Percentiles rank a stretch among this genome's conserved stretches.
These are phyloP conservation scores for Oikopleura albicans DNA, from an alignment of 23 tunicate genomes.

Conservation along the genomic window DNA sequence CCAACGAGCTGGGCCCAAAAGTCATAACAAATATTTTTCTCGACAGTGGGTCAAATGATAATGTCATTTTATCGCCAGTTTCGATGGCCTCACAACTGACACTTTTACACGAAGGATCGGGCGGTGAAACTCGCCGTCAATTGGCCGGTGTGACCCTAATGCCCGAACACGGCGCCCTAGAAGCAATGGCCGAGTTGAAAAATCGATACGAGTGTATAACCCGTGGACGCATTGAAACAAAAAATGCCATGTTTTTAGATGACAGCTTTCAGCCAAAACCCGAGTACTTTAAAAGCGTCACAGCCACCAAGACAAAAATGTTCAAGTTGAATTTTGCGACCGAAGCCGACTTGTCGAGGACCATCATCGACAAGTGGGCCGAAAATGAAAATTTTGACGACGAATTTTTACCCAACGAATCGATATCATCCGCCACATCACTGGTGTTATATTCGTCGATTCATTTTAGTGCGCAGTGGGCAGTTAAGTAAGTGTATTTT, in stretches of 20 bases:
- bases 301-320: background rate
- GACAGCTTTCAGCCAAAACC: background rate
- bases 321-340: background rate
- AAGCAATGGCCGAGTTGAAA: background rate
- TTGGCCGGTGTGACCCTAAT: background rate
- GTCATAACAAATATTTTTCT: background rate
- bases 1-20: background rate
- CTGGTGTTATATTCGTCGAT: background rate
- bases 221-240: background rate
- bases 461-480: background rate
- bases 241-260: background rate
- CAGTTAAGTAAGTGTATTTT: no score
- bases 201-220: background rate
- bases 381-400: background rate
- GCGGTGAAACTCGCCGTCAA: background rate
- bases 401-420: background rate
- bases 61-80: background rate
- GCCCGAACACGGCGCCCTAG: background rate
- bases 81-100: background rate
- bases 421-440: background rate
- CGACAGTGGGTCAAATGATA: background rate
- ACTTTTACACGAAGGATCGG: background rate
- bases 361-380: background rate
- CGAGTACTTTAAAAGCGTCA: background rate
- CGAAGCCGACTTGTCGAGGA: background rate